Conservation (phyloP, 1,140 invertebrate genomes). For the Formica exsecta region DNA sequence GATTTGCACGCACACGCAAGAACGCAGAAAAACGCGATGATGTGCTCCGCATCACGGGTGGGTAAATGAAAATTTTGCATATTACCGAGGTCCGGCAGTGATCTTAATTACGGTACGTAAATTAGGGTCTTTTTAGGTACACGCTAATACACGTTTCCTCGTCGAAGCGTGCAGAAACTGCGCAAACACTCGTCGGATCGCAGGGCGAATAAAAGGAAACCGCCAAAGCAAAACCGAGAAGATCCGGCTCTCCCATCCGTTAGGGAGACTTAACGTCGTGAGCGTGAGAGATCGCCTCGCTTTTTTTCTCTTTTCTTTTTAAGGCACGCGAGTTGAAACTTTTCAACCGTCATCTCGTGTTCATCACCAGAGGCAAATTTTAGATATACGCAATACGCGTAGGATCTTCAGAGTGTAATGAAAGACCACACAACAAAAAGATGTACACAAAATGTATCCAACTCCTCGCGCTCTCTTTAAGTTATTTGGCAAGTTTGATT, state of each 20-base stretch:
- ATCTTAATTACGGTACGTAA: constrained; percentile 54
- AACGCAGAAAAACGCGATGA: constrained; percentile 35
- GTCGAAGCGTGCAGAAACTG: constrained; percentile 31
- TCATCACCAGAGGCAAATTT: constrained; percentile 1
- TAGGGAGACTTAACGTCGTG: not conserved
- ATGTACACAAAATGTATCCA: no score
- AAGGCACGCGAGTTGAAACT: constrained; percentile 31
- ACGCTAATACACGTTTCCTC: constrained; percentile 31
- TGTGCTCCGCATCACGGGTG: not conserved
- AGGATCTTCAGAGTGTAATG: not conserved
- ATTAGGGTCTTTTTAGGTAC: constrained; percentile 50
- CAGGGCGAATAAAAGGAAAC: constrained; percentile 22
- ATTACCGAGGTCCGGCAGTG: not conserved
- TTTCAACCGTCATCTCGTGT: not conserved
- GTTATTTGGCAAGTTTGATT: not conserved
- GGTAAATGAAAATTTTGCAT: constrained; percentile 54
- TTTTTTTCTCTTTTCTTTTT: constrained; percentile 19
- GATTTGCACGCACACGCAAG: constrained; percentile 26
- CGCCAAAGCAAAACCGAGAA: not conserved
- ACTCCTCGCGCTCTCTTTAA: not conserved
- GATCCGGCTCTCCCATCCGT: constrained; percentile 7
- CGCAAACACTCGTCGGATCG: not conserved
- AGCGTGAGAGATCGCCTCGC: constrained; percentile 13
- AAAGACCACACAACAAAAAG: not conserved
- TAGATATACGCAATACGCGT: not conserved